phyloP scores from a whole-genome alignment of 1,140 invertebrate species.

The Antheraea pernyi region DNA sequence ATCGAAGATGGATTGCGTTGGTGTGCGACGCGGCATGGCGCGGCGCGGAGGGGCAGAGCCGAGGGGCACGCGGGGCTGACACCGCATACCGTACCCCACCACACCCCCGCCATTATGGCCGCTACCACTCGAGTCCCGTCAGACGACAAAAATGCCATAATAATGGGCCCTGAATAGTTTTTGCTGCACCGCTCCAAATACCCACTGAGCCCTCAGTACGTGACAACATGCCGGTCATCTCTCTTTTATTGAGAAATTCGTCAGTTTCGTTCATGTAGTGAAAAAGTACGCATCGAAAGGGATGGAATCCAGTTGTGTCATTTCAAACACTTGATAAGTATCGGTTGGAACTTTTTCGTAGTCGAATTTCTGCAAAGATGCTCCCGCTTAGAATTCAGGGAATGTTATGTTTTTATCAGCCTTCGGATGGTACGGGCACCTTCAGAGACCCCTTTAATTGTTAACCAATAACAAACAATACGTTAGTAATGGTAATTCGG shows the following conservation, averaged over 20 bases:
- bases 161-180: conserved; percentile 77
- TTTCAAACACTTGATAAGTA: conserved; percentile 80
- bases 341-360: conserved; percentile 66
- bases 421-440: conserved; percentile 66
- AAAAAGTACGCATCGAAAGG: conserved; percentile 64
- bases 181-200: conserved; percentile 78
- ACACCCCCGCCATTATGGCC: conserved; percentile 60
- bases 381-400: conserved; percentile 66
- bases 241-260: conserved; percentile 79
- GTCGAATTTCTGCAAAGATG: conserved; percentile 67
- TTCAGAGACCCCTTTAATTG: conserved; percentile 63
- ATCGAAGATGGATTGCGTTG: conserved; percentile 74
- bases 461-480: conserved; percentile 71
- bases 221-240: conserved; percentile 73
- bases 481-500: conserved; percentile 52
- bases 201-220: conserved; percentile 61
- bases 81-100: conserved; percentile 32
- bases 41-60: conserved; percentile 17
- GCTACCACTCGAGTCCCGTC: conserved; percentile 70
- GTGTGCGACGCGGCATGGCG: conserved; percentile 36
- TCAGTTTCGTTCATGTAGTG: conserved; percentile 70
- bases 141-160: conserved; percentile 79
- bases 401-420: conserved; percentile 64
- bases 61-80: conserved; percentile 24
- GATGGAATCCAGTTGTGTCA: conserved; percentile 77